These are phyloP conservation scores for Albula goreensis DNA, from an alignment of 2,113 vertebrate genomes.

Conservation along the genomic window DNA sequence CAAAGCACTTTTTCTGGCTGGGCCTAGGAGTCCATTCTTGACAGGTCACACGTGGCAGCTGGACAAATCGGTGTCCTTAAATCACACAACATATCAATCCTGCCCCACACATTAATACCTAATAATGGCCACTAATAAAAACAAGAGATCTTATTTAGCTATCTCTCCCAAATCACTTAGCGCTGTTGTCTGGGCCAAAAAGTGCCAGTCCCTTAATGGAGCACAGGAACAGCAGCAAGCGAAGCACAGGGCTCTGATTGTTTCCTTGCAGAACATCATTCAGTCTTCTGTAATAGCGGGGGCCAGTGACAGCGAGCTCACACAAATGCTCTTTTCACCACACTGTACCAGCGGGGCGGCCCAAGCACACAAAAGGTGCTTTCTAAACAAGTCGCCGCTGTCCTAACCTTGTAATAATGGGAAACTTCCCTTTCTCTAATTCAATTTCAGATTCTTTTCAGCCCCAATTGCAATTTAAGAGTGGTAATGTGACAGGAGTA, in stretches of 20 bases:
- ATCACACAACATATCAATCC: neutral
- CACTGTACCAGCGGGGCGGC: constrained; percentile 12
- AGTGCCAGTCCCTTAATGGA: constrained; percentile 12
- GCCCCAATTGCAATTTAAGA: neutral
- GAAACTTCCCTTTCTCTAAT: neutral
- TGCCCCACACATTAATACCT: neutral
- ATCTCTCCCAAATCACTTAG: neutral
- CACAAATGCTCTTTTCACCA: constrained; percentile 34
- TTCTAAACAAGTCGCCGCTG: constrained; percentile 16
- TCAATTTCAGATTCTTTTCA: neutral
- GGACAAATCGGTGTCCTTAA: neutral
- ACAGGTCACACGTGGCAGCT: neutral
- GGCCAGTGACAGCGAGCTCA: constrained; percentile 21
- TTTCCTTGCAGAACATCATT: constrained; percentile 39
- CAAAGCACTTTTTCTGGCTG: no score
- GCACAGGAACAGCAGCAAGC: constrained; percentile 21
- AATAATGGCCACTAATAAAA: neutral
- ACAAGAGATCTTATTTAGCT: neutral
- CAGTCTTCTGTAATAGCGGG: constrained; percentile 29
- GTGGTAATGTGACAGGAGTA: neutral
- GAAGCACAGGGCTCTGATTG: constrained; percentile 35
- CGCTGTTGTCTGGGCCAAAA: neutral
- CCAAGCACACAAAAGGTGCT: constrained; percentile 31
- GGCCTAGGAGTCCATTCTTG: neutral
- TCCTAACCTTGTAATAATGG: neutral